phyloP scores from a whole-genome alignment of 2,888 invertebrate species.

The Chorisops tibialis region DNA sequence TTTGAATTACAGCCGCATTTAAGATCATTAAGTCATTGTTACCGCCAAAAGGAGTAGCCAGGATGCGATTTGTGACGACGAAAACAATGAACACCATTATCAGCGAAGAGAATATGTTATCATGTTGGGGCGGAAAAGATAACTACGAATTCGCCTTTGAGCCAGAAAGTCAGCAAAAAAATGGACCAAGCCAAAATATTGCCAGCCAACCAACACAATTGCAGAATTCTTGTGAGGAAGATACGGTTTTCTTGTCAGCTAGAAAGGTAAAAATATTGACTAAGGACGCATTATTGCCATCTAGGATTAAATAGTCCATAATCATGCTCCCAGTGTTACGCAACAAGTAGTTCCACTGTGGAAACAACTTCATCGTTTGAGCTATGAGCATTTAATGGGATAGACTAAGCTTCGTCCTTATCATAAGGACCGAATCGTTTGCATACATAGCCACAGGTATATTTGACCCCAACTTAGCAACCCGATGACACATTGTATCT shows the following conservation, averaged over 20 bases:
- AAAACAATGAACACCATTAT: conserved; percentile 72
- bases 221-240: background rate
- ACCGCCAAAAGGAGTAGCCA: conserved; percentile 83
- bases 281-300: background rate
- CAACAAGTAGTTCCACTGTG: too few relatives aligned
- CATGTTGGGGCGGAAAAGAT: conserved; percentile 77
- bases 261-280: conserved; percentile 9
- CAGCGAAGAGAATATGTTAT: conserved; percentile 68
- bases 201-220: background rate
- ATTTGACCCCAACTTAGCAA: too few relatives aligned
- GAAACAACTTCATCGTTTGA: too few relatives aligned
- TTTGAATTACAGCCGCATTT: conserved; percentile 71
- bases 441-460: too few relatives aligned
- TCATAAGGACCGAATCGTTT: too few relatives aligned
- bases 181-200: background rate
- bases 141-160: conserved; percentile 70
- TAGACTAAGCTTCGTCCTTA: too few relatives aligned
- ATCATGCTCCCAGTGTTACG: too few relatives aligned
- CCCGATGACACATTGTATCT: too few relatives aligned
- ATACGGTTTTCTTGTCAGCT: background rate
- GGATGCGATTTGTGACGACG: conserved; percentile 80
- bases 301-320: too few relatives aligned
- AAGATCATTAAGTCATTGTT: conserved; percentile 84
- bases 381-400: too few relatives aligned
- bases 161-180: conserved; percentile 56